Evolutionary conservation across 2,888 invertebrate species (phyloP).

Genomic region (Leistus spinibarbis): DNA sequence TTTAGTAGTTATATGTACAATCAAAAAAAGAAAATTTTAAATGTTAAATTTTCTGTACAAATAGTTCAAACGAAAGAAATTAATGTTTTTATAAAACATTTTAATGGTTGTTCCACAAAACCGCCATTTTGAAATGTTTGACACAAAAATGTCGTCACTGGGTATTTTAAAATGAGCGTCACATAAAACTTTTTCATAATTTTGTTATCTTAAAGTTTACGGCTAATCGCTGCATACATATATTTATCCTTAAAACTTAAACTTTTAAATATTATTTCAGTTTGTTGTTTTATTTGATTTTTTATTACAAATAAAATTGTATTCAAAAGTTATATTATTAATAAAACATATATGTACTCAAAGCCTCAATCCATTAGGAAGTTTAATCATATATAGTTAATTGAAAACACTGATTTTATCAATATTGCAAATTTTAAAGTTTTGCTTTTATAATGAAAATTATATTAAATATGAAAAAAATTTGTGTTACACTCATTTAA

Average conservation of each 20-base stretch:
- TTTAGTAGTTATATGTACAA: conserved; percentile 24
- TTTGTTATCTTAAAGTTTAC: no score
- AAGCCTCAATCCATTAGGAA: no score
- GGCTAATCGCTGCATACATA: no score
- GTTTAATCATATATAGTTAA: no score
- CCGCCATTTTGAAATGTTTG: conserved; percentile 8
- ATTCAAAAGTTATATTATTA: no score
- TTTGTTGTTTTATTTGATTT: no score
- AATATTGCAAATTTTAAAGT: neutral
- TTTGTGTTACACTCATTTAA: neutral
- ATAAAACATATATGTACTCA: no score
- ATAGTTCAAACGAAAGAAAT: neutral
- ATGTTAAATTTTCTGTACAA: neutral
- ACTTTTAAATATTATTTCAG: no score
- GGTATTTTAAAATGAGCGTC: conserved; percentile 8
- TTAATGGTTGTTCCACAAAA: conserved; percentile 17
- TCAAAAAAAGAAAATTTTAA: neutral
- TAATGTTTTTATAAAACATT: neutral
- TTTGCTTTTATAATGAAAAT: neutral
- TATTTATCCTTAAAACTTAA: neutral
- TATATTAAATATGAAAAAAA: neutral
- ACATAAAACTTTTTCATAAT: neutral
- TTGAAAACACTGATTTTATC: no score
- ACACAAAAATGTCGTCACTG: conserved; percentile 21
- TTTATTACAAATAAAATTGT: no score